Evolutionary conservation across 2,888 invertebrate species (phyloP), one percentile per base, ranked within the genome.

Genomic region (Chrysopilus asiliformis): DNA sequence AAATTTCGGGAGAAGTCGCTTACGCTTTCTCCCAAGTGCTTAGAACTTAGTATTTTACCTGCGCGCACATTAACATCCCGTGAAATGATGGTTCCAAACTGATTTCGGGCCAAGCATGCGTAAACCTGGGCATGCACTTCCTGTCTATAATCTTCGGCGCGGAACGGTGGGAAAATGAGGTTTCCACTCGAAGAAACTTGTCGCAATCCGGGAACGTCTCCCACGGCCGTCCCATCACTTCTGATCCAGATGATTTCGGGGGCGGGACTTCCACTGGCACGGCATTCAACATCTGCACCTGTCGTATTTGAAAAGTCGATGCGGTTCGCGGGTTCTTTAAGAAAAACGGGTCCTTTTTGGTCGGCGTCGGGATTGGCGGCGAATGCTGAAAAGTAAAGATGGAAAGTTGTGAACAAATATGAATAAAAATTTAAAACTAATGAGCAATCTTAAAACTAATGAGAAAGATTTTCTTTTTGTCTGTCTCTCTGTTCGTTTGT

Each of bases 81-180:
- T 32, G 91, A 91, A 56, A 87, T 80, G 51, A 93, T 86, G 22
- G 83, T 80, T 45, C 93, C 94, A 48, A 86, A 85, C 39, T 81
- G 74, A 63, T 89, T 93, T 52, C 80, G 76, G 8, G 93, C 91
- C 47, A 87, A 70, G 60, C 94, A 94, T 49, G 87, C 82, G 67
- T 94, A 93, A 43, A 87, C 82, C 65, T 90, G 89, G 43, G 90
- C 87, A 60, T 94, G 93, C 31, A 93, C 87, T 61, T 90, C 87
- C 64, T 91, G 89, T 29, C 86, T 75, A 57, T 91, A 93, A 60
- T 87, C 86, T 62, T 87, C 86, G 34, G 89, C 89, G 41, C 90
- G 77, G 74, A 94, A 94, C 22, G 93, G 90, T 41, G 89, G 89
- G 61, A 94, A 91, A 34, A 89, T 83, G 52, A 94, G 68, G 57